Evolutionary conservation across 2,113 vertebrate genomes (phyloP), one percentile per base, ranked within the genome.

Genomic region (Neolamprologus fasciatus): DNA sequence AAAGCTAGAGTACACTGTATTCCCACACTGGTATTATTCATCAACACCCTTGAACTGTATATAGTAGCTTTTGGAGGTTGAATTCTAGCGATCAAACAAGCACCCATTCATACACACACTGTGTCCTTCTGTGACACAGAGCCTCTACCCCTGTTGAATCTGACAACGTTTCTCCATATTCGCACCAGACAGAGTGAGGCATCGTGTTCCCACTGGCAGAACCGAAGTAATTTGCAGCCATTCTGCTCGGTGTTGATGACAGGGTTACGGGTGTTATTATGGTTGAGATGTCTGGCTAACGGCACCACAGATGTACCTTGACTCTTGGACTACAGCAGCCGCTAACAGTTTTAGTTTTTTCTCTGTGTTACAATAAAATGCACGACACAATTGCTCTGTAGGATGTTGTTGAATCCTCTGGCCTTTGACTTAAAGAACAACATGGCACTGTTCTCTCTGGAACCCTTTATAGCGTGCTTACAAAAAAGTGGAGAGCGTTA

Each of bases 161-260:
- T 85, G 71, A 84, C 81, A 82, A n/a, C 13, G 12, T 82, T 84
- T 71, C 23, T 53, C 82, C 47, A 13, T 12, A 28, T 86, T 90
- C 85, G 50, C 86, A 84, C 66, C 58, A 51, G 28, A 16, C 31
- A 82, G 55, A 58, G 85, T 21, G 89, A 88, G 45, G 42, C 6
- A 33, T 76, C 16, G 4, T 47, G 87, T 87, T 91, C 86, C 76
- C 57, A 17, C 86, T 76, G 89, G 79, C 79, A 66, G 57, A 53
- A 82, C 55, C 33, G 14, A 71, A 84, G 84, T 47, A 17, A 58
- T 89, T 82, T 86, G 55, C 84, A 81, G 89, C 61, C 82, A 7
- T 89, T 87, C 80, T 87, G 82, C 86, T 89, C 63, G 2, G 80
- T 47, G 85, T 50, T 55, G 86, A 81, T 92, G 88, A 88, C 83